These are phyloP conservation scores for Myotis davidii DNA, from an alignment of 2,113 vertebrate species.

Conservation along the genomic window DNA sequence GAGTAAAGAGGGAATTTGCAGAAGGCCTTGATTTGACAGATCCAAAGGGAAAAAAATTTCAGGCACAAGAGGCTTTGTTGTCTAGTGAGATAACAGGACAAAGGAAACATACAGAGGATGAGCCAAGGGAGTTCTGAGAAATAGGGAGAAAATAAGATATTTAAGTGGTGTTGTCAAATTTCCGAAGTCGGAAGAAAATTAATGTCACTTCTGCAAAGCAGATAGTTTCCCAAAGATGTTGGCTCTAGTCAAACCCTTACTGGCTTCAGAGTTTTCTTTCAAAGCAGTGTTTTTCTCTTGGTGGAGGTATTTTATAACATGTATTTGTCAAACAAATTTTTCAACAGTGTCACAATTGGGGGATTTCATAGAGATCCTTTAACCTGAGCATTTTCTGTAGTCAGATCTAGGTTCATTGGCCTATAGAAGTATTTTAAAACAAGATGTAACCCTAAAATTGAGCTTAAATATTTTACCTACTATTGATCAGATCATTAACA, in stretches of 20 bases:
- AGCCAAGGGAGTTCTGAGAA: constrained; percentile 31
- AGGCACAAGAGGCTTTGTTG: constrained; percentile 27
- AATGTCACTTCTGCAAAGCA: constrained; percentile 14
- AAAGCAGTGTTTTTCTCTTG: neutral
- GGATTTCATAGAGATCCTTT: neutral
- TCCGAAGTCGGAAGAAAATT: constrained; percentile 19
- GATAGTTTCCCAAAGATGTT: constrained; percentile 22
- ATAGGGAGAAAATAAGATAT: neutral
- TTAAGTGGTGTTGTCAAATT: constrained; percentile 39
- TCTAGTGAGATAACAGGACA: constrained; percentile 53
- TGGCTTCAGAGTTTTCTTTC: neutral
- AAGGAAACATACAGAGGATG: neutral
- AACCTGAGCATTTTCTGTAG: neutral
- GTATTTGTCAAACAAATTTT: neutral
- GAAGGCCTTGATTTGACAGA: constrained; percentile 39
- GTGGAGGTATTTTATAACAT: neutral
- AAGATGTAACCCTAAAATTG: constrained; percentile 7
- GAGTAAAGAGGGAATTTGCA: neutral
- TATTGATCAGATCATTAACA: neutral
- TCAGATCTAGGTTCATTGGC: neutral
- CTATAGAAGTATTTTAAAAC: constrained; percentile 21
- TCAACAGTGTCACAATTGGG: neutral
- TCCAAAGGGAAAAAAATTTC: constrained; percentile 36
- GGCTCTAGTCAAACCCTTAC: neutral
- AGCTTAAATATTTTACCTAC: neutral